Base-by-base conservation (phyloP, 92 coral and sea anemone genomes). In the Desmophyllum pertusum region DNA sequence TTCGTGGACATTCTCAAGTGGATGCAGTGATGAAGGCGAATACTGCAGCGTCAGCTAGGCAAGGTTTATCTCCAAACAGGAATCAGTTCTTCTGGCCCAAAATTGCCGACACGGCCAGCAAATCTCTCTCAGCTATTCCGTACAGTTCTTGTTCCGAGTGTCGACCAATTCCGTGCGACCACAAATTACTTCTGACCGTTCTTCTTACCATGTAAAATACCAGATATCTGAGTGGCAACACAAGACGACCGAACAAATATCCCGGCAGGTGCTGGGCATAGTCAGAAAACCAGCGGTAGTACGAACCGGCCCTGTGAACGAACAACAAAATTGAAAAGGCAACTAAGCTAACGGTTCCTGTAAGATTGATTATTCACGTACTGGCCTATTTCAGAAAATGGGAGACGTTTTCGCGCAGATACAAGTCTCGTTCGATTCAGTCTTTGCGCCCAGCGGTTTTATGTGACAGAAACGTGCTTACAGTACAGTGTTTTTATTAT, bases 121-220 rank as follows among this genome's bases (percentile, higher is more conserved):
- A 38, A 70, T 93, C 97, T 70, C 88, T 87, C 78, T 93, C 94
- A 23, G 93, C 97, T 31, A 93, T 75, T 23, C 65, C 65, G 27
- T 59, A 59, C 35, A 59, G 65, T 1, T 63, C 84, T 84, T 85
- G 66, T 88, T 92, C 65, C 90, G 92, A 6, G 94, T 94, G 35
- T 6, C 65, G 65, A 59, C 65, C 65, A 48, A 93, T 93, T 1
- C 93, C 97, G 59, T 93, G 97, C 6, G 88, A 81, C 42, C 91
- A 57, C 15, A 93, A 85, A 35, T 89, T 73, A 21, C 87, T 83
- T 50, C 86, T 80, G 74, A 88, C 84, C 21, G 61, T 84, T 29
- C 88, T 83, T 79, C 91, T 89, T 59, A 89, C 46, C 87, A 76
- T 80, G 40, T 63, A 76, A 29, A 88, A 88, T 46, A 87, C 61